Base-by-base conservation (phyloP, 2,888 invertebrate species). In the Synergus umbraculus region DNA sequence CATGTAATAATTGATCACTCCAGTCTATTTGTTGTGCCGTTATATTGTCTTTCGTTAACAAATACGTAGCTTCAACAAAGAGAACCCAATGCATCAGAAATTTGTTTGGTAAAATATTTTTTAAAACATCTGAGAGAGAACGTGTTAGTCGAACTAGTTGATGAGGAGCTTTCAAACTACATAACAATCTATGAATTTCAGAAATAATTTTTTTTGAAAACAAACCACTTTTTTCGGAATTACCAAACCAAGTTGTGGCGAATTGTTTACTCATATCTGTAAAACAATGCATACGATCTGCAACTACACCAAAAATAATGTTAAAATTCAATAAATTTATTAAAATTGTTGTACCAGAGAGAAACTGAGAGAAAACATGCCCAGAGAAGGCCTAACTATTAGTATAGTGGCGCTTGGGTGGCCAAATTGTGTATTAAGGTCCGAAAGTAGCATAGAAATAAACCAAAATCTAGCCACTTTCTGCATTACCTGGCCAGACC, bases 1-100 rank as follows among this genome's bases (percentile, higher is more conserved):
- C 37, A 1, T 77, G 13, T 37, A 79, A 44, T 49, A 79, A 60
- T 4, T 22, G 43, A 22, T 79, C 18, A 37, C 69, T 46, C 29
- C 7, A n/a, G 8, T 79, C 18, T 37, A 77, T 37, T 18, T 80
- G 77, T 12, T 7, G 37, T n/a, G 49, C 9, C 29, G 7, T 0
- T n/a, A 80, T 64, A 22, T 60, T 10, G 18, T 64, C 54, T 73
- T 77, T 44, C 1, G 64, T n/a, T 29, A 77, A 41, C 64, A 80
- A 77, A 43, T 80, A 73, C 0, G 69, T 1, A 18, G 64, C 69
- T 64, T 80, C 54, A 0, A 78, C 80, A 13, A 73, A 65, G 0
- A 80, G 76, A 65, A 29, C 65, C 73, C 41, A 46, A n/a, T 60
- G 73, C 43, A 41, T 18, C 60, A 41, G 1, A 65, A 37, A 65